Percentiles rank a stretch among this genome's conserved stretches.
Conservation (phyloP, 1,140 invertebrate species). For the Lepidurus couesii region DNA sequence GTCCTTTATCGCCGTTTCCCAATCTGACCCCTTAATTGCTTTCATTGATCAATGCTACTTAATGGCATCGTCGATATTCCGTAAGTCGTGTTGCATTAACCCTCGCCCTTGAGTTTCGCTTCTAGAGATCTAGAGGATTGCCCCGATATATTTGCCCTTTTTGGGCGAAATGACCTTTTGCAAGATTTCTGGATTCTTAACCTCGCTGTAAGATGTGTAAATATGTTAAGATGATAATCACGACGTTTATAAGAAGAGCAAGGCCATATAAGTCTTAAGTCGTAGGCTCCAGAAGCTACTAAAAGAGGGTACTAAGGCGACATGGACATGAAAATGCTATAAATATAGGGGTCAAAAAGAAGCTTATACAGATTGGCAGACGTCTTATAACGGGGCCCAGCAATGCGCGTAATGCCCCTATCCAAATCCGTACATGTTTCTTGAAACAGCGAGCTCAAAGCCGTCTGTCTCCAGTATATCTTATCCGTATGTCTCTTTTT, state of each 20-base stretch:
- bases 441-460: neutral
- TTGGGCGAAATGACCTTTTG: neutral
- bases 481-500: neutral
- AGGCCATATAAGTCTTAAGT: constrained; percentile 1
- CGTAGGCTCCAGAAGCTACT: neutral
- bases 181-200: neutral
- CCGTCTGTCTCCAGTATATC: neutral
- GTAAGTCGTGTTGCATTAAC: neutral
- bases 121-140: neutral
- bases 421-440: constrained; percentile 7
- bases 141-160: neutral
- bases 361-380: constrained; percentile 19
- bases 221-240: constrained; percentile 8
- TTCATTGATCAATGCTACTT: neutral
- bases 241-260: neutral
- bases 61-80: neutral
- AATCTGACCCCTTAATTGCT: neutral
- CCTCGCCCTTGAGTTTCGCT: neutral
- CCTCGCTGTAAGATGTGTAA: constrained; percentile 1
- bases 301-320: constrained; percentile 9
- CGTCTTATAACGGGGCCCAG: constrained; percentile 9
- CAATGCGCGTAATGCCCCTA: neutral
- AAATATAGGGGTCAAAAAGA: constrained; percentile 20
- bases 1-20: neutral
- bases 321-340: constrained; percentile 15